phyloP scores from a whole-genome alignment of 2,888 invertebrate genomes.

The Drosophila prolongata region DNA sequence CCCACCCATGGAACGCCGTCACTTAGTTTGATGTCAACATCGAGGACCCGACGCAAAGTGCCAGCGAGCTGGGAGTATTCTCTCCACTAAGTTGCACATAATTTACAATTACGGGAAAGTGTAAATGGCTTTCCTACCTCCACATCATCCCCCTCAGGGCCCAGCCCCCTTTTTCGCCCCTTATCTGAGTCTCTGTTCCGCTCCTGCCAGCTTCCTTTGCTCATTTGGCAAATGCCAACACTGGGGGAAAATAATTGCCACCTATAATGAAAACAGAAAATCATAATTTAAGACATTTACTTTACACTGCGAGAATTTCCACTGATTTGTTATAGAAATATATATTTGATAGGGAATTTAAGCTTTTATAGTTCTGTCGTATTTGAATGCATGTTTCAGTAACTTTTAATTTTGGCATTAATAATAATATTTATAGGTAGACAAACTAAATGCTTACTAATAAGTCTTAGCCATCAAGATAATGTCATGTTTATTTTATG shows the following conservation, averaged over 20 bases:
- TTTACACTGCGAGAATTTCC: conserved; percentile 7
- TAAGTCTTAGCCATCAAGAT: no score
- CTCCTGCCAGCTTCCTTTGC: conserved; percentile 35
- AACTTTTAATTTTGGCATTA: no score
- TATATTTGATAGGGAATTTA: no score
- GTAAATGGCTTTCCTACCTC: conserved; percentile 61
- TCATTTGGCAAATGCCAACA: conserved; percentile 38
- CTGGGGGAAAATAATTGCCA: conserved; percentile 34
- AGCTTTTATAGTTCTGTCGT: no score
- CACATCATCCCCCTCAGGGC: neutral
- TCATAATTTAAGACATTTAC: conserved; percentile 23
- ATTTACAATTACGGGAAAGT: conserved; percentile 71
- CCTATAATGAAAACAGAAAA: conserved; percentile 36
- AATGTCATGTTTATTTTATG: no score
- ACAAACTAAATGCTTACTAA: no score
- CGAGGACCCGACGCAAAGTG: conserved; percentile 21
- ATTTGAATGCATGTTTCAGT: no score
- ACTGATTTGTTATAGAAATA: neutral
- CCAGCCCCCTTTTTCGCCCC: neutral
- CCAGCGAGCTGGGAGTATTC: conserved; percentile 13
- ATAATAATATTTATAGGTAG: no score
- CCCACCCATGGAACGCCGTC: conserved; percentile 14
- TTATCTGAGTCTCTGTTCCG: conserved; percentile 10
- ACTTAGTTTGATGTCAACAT: conserved; percentile 42
- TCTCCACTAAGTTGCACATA: conserved; percentile 53